phyloP scores from a whole-genome alignment of 2,797 vertebrate species.

The Ibycter americanus region DNA sequence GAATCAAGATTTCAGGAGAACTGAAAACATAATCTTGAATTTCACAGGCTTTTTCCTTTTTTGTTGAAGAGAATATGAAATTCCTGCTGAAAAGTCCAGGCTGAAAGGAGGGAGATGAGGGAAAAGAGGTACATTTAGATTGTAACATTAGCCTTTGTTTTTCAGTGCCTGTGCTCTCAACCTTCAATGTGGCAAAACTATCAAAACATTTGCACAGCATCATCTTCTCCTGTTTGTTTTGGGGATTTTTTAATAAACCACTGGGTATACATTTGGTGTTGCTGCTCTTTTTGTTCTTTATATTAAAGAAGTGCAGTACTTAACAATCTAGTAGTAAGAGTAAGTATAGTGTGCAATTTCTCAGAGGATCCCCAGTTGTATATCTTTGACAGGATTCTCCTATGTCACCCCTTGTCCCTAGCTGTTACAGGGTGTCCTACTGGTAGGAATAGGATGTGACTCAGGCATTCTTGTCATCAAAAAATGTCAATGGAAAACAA shows the following conservation, averaged over 20 bases:
- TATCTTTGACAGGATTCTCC: neutral
- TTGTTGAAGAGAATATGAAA: neutral
- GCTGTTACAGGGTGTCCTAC: neutral
- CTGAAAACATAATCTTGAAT: conserved; percentile 19
- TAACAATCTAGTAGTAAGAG: neutral
- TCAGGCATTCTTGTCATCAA: neutral
- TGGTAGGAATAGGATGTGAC: neutral
- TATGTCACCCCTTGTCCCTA: neutral
- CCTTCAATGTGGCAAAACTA: neutral
- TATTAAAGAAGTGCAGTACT: neutral
- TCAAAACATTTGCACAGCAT: neutral
- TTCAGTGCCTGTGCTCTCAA: neutral
- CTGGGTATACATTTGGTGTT: neutral
- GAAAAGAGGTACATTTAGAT: neutral
- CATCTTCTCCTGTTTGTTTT: neutral
- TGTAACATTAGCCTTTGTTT: neutral
- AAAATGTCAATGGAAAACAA: neutral
- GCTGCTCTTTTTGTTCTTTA: neutral
- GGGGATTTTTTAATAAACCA: neutral
- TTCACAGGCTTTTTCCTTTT: neutral
- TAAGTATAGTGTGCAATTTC: neutral
- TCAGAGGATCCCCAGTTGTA: neutral
- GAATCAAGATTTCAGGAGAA: conserved; percentile 23
- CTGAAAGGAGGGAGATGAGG: neutral
- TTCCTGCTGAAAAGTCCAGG: neutral